phyloP scores from a whole-genome alignment of 1,140 invertebrate genomes.

The Vollenhovia emeryi region DNA sequence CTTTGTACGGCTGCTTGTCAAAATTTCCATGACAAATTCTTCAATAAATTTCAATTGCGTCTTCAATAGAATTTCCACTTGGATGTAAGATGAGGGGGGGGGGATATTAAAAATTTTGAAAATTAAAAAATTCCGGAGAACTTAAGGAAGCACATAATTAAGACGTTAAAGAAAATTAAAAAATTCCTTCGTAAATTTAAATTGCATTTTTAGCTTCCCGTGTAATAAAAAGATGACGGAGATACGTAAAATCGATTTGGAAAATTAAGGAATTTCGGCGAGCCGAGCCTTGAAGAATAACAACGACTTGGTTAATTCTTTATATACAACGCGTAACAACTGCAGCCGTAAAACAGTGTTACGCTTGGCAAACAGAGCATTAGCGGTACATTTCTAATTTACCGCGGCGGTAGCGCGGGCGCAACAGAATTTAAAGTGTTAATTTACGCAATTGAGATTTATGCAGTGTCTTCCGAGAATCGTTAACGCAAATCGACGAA shows the following conservation, averaged over 20 bases:
- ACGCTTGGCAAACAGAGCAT: neutral
- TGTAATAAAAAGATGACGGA: neutral
- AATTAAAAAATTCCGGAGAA: no score
- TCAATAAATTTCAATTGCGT: constrained; percentile 1
- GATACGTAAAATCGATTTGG: neutral
- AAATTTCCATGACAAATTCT: neutral
- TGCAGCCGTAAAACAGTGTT: constrained; percentile 16
- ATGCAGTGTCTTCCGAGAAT: neutral
- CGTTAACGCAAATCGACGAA: constrained; percentile 19
- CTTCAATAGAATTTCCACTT: no score
- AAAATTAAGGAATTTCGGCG: neutral
- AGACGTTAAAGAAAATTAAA: no score
- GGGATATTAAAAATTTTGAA: no score
- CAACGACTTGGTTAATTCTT: neutral
- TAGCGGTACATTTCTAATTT: constrained; percentile 26
- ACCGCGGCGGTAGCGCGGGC: neutral
- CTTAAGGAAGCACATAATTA: no score
- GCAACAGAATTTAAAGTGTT: constrained; percentile 38
- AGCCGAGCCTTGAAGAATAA: neutral
- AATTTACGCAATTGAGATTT: constrained; percentile 42
- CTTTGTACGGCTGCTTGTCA: neutral
- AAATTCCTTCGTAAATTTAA: no score
- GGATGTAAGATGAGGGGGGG: no score
- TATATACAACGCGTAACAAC: constrained; percentile 1
- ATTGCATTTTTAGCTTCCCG: neutral